Base-by-base conservation (phyloP, 2,888 invertebrate species). In the Callyntrura guangdongensis region DNA sequence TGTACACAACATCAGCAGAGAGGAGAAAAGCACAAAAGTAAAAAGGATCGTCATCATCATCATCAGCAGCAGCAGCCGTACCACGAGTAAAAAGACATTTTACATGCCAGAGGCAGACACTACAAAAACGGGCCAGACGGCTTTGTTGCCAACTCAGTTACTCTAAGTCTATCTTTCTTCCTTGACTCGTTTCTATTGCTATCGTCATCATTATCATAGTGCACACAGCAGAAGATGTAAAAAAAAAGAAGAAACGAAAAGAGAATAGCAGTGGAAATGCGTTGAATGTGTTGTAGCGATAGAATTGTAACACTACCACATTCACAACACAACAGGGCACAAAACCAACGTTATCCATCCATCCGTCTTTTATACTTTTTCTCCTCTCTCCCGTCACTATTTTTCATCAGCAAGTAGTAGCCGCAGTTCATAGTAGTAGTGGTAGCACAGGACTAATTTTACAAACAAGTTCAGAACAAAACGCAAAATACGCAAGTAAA, bases 101-200 rank as follows among this genome's bases (percentile, higher is more conserved):
- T 81, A 86, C 81, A 90, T 90, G 69, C 86, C 90, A 85, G 61
- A 90, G 90, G 67, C 91, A 88, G 82, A 89, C 84, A 88, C 83
- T 74, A 91, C 91, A 92, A 92, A 93, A 93, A 92, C 93, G 90
- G 92, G 91, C 93, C 93, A 93, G 93, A 93, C 93, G 91, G 92
- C 92, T 92, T 92, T 92, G 93, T 93, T 93, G 92, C 93, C 92
- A 93, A 92, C 91, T 92, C 92, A 92, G 90, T 91, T 86, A 90
- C 89, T 92, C 92, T 90, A 85, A 89, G 83, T 89, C 77, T 89
- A 84, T 89, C 83, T 77, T 83, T 89, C 89, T 89, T 89, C 89
- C 89, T 89, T 77, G 74, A 83, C 77, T 89, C 61, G 59, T 56
- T 36, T n/a, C 81, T 86, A 45, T 61, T 83, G 82, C 72, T 72